Base-by-base conservation (phyloP, 2,113 vertebrate species). In the Chrysochloris asiatica region DNA sequence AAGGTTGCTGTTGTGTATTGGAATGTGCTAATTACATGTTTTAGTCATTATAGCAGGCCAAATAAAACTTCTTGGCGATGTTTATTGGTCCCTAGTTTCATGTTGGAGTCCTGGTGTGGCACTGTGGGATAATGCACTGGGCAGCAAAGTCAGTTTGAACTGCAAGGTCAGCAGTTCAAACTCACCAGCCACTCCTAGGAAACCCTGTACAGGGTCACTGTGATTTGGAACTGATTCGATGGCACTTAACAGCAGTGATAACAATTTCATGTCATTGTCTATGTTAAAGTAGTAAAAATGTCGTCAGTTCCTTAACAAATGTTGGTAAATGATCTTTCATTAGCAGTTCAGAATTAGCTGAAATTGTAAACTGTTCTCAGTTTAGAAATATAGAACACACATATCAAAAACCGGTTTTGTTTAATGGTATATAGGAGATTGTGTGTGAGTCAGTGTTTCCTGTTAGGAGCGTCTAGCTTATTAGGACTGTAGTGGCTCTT, bases 251-350 rank as follows among this genome's bases (percentile, higher is more conserved):
- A n/a, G n/a, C n/a, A n/a, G n/a, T n/a, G n/a, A n/a, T n/a, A n/a
- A n/a, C n/a, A n/a, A n/a, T 94, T 94, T 94, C 63, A 85, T 50
- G 65, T 78, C 90, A 76, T 67, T 90, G 41, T 38, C 12, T 50
- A 26, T 71, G 30, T 86, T 92, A 80, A 88, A 83, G 30, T 79
- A 88, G 54, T 92, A 86, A 93, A 93, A 48, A 38, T 76, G 85
- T 63, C 73, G 45, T 19, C 88, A 54, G 43, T 71, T 92, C 33
- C 28, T 82, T 88, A 79, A 59, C 41, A 75, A 16, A 72, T 75
- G n/a, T 38, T 21, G 72, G 45, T 67, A 47, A 81, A 36, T 90
- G 75, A 38, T 63, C 45, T 92, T 80, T 90, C 19, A 43, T 14
- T 41, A 83, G 48, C 33, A 80, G 26, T 88, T 61, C 59, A n/a